A percentile compares a stretch with the other conserved stretches of the same genome.
Conservation (phyloP, 1,140 invertebrate genomes). For the Drosophila hydei region DNA sequence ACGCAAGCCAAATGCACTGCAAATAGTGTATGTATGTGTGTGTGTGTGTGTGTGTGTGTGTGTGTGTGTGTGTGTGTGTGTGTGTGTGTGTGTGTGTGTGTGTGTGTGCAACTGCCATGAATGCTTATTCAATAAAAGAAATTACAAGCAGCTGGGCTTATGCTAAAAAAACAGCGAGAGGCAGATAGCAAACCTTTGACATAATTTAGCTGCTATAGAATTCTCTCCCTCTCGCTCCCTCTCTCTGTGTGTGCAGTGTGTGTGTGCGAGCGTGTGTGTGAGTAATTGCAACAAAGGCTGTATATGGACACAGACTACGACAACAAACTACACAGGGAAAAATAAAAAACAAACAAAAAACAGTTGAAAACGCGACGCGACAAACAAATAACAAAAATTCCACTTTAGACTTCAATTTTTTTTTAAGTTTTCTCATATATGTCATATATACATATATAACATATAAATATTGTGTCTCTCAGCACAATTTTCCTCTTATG, state of each 20-base stretch:
- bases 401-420: constrained; percentile 28
- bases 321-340: constrained; percentile 1
- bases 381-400: constrained; percentile 29
- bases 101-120: constrained; percentile 29
- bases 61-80: constrained; percentile 11
- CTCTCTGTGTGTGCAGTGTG: constrained; percentile 13
- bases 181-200: constrained; percentile 70
- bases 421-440: constrained; percentile 3
- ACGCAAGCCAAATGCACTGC: neutral
- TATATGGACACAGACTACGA: constrained; percentile 69
- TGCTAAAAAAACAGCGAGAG: constrained; percentile 40
- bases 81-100: constrained; percentile 21
- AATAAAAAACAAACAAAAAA: constrained; percentile 30
- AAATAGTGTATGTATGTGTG: constrained; percentile 12
- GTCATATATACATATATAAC: neutral
- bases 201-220: constrained; percentile 50
- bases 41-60: constrained; percentile 4
- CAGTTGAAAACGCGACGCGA: constrained; percentile 37
- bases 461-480: neutral
- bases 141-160: constrained; percentile 44
- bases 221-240: constrained; percentile 1
- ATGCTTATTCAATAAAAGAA: constrained; percentile 61
- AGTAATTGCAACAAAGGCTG: constrained; percentile 66
- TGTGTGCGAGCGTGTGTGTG: constrained; percentile 47
- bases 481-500: constrained; percentile 27